Conservation (phyloP, 2,797 vertebrate genomes). For the Petrocephalus schoutedeni region DNA sequence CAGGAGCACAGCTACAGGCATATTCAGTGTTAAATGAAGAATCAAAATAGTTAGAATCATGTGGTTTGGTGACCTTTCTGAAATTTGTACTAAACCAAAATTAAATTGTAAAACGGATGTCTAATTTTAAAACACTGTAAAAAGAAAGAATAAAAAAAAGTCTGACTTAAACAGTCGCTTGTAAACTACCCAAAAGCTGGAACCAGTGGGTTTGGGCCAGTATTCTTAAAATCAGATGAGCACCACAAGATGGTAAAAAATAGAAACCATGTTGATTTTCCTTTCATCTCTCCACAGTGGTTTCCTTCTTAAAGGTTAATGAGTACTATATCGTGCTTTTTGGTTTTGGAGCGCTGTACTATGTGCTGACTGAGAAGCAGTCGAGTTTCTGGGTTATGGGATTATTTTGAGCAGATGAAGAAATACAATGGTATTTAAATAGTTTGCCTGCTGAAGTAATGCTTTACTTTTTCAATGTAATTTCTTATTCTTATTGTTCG, state of each 20-base stretch:
- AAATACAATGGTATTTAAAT: background rate
- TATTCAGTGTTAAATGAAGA: background rate
- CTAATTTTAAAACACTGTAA: background rate
- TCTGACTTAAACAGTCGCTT: background rate
- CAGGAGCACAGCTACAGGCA: background rate
- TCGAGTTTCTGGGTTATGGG: background rate
- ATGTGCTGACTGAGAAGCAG: background rate
- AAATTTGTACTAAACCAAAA: conserved; percentile 3
- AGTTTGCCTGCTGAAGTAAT: background rate
- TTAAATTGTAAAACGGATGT: background rate
- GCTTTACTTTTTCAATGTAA: background rate
- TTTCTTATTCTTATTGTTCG: background rate
- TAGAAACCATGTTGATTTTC: background rate
- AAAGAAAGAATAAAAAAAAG: background rate
- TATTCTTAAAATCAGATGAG: too few relatives aligned
- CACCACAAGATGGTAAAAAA: background rate
- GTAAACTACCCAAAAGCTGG: background rate
- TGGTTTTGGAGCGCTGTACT: background rate
- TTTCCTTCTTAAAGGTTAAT: background rate
- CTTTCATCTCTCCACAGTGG: background rate
- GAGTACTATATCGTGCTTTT: background rate
- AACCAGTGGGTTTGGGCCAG: background rate
- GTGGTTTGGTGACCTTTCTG: background rate
- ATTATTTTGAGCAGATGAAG: background rate
- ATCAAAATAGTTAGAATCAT: background rate